Conservation (phyloP, 1,140 invertebrate species). For the Neelides sp. region DNA sequence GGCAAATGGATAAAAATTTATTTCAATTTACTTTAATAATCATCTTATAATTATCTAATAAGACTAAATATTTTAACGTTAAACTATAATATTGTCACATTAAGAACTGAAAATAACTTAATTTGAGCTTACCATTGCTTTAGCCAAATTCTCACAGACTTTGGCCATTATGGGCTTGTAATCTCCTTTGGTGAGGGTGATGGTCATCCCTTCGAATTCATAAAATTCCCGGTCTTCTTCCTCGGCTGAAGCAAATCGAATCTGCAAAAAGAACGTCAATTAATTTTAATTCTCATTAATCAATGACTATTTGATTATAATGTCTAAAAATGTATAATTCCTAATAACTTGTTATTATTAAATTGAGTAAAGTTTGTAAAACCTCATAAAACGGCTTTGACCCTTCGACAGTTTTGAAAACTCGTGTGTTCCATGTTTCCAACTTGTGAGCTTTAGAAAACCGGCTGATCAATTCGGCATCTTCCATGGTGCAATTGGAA, state of each 20-base stretch:
- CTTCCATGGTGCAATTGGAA: constrained; percentile 67
- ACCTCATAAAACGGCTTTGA: constrained; percentile 36
- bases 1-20: constrained; percentile 7
- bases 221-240: constrained; percentile 44
- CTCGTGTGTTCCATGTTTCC: constrained; percentile 75
- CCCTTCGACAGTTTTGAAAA: constrained; percentile 63
- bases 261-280: constrained; percentile 44
- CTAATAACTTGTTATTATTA: constrained; percentile 2
- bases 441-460: constrained; percentile 69
- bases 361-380: constrained; percentile 10
- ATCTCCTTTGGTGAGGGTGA: constrained; percentile 71
- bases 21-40: too few relatives aligned
- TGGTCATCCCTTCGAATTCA: constrained; percentile 52
- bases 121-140: constrained; percentile 47
- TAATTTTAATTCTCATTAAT: constrained; percentile 2
- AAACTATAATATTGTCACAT: neutral
- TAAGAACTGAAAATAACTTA: neutral
- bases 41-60: too few relatives aligned
- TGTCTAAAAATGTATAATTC: too few relatives aligned
- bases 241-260: constrained; percentile 59
- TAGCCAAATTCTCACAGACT: constrained; percentile 54
- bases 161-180: constrained; percentile 59
- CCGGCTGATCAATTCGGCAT: constrained; percentile 68
- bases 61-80: too few relatives aligned
- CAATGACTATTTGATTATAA: too few relatives aligned